Conservation (phyloP, 2,888 invertebrate species). For the Aquatica leii region DNA sequence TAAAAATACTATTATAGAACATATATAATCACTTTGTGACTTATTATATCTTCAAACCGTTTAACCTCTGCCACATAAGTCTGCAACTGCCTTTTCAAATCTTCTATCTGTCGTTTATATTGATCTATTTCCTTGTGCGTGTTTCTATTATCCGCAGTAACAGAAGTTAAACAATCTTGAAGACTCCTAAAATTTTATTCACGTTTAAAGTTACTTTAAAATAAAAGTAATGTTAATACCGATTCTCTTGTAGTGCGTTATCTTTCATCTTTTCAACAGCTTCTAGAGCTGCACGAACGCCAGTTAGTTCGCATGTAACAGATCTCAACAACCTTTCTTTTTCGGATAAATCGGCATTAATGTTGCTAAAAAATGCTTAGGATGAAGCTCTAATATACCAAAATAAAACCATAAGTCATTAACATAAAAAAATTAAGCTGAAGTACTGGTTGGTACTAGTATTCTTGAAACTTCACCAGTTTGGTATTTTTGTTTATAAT, state of each 20-base stretch:
- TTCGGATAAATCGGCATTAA: constrained; percentile 56
- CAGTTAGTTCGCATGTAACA: constrained; percentile 65
- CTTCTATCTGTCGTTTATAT: constrained; percentile 74
- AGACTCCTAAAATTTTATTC: constrained; percentile 67
- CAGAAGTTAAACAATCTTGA: constrained; percentile 75
- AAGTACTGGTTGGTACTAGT: no score
- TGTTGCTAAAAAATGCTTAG: constrained; percentile 49
- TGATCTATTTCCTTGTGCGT: constrained; percentile 74
- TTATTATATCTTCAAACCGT: constrained; percentile 78
- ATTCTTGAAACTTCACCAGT: no score
- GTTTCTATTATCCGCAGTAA: constrained; percentile 68
- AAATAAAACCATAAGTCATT: no score
- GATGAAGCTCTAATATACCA: no score
- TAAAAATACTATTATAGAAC: constrained; percentile 27
- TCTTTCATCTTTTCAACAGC: constrained; percentile 67
- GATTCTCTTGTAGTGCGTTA: constrained; percentile 69
- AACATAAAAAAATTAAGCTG: no score
- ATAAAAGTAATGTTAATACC: constrained; percentile 47
- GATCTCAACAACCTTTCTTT: constrained; percentile 64
- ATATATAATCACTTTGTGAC: constrained; percentile 65
- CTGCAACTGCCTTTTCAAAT: constrained; percentile 78
- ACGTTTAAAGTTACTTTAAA: no score
- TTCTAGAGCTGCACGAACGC: constrained; percentile 68
- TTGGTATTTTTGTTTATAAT: no score
- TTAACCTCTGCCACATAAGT: constrained; percentile 85